phyloP scores from a whole-genome alignment of 2,888 invertebrate species.

The Drosophila nr. perissopoda region DNA sequence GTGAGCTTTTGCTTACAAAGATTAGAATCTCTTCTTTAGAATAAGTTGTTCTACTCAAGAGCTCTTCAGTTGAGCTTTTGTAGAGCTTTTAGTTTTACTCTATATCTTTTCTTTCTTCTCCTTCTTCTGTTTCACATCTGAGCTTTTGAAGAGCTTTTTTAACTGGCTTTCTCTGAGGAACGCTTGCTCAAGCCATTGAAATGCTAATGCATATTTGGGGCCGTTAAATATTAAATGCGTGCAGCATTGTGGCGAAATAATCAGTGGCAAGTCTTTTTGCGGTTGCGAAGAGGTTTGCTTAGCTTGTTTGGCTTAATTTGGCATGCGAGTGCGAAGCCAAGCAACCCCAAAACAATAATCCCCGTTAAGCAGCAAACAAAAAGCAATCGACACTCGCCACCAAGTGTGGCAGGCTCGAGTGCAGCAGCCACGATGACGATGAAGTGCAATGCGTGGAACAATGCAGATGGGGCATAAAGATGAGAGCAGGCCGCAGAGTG shows the following conservation, averaged over 20 bases:
- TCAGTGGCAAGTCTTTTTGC: constrained; percentile 2
- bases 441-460: constrained; percentile 40
- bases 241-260: constrained; percentile 8
- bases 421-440: constrained; percentile 8
- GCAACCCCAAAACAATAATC: constrained; percentile 13
- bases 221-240: constrained; percentile 19
- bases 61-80: background rate
- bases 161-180: background rate
- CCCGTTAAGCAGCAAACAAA: constrained; percentile 29
- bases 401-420: constrained; percentile 1
- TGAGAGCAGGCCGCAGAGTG: background rate
- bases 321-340: constrained; percentile 30
- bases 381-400: constrained; percentile 52
- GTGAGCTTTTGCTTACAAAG: background rate
- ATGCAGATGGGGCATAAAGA: constrained; percentile 23
- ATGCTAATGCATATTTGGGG: constrained; percentile 3
- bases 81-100: background rate
- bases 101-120: background rate
- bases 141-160: background rate
- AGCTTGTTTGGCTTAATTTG: constrained; percentile 57
- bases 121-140: background rate
- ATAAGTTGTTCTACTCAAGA: background rate
- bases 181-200: background rate
- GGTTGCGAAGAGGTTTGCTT: background rate
- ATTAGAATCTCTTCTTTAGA: background rate